phyloP scores from a whole-genome alignment of 2,797 vertebrate species.

The Chloroceryle inda region DNA sequence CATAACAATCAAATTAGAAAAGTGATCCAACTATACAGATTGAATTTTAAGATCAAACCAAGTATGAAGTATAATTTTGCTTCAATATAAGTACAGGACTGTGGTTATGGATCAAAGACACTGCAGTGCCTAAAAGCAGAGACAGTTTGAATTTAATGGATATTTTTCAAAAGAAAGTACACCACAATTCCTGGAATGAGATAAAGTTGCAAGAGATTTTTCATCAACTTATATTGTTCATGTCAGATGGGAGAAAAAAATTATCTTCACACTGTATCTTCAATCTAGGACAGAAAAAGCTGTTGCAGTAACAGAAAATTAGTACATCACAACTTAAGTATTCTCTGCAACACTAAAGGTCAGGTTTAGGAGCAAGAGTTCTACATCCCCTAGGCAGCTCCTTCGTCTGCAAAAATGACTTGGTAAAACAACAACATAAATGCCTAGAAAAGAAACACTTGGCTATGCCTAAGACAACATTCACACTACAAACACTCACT shows the following conservation, averaged over 20 bases:
- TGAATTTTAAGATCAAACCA: constrained; percentile 58
- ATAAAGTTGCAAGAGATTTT: not conserved
- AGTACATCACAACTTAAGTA: not conserved
- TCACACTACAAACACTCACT: not conserved
- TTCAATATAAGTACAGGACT: constrained; percentile 14
- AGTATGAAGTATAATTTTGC: constrained; percentile 48
- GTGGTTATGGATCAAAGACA: constrained; percentile 27
- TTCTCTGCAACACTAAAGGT: not conserved
- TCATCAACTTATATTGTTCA: not conserved
- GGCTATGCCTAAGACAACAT: not conserved
- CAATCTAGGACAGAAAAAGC: not conserved
- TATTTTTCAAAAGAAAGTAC: constrained; percentile 26
- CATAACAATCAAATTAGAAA: not conserved
- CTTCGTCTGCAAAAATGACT: not conserved
- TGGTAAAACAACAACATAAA: not conserved
- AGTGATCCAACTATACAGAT: constrained; percentile 8
- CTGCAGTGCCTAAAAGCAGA: not conserved
- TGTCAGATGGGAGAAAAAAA: not conserved
- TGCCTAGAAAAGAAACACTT: not conserved
- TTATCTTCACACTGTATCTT: not conserved
- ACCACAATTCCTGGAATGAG: not conserved
- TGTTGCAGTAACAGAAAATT: not conserved
- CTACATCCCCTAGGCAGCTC: not conserved
- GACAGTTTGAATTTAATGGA: not conserved
- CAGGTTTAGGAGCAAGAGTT: not conserved